Percentiles rank a stretch among this genome's conserved stretches.
Conservation (phyloP, 2,113 vertebrate genomes). For the Tragulus kanchil region DNA sequence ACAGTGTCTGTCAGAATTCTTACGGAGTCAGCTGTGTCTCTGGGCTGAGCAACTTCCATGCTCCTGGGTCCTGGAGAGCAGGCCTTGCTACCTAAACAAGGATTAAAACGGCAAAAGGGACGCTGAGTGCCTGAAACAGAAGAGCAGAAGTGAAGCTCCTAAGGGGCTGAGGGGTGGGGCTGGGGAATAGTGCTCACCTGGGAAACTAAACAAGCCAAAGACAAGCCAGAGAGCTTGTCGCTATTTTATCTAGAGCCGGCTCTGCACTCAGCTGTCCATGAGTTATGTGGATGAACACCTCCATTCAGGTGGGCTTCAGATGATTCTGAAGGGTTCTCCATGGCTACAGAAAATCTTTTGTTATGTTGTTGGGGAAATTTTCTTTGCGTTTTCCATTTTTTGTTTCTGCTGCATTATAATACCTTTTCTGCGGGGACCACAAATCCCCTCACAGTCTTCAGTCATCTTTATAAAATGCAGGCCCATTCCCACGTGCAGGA, state of each 20-base stretch:
- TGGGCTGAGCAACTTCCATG: not conserved
- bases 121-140: not conserved
- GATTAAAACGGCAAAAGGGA: not conserved
- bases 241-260: not conserved
- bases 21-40: not conserved
- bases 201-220: not conserved
- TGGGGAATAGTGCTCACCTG: not conserved
- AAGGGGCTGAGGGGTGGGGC: too few species aligned
- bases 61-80: not conserved
- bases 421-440: conserved; percentile 33
- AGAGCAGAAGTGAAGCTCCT: not conserved
- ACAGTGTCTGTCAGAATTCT: not conserved
- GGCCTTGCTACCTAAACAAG: not conserved
- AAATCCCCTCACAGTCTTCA: conserved; percentile 38
- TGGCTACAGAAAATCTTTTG: conserved; percentile 28
- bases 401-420: conserved; percentile 53
- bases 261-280: not conserved
- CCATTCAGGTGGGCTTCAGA: not conserved
- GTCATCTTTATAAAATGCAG: conserved; percentile 35
- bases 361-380: conserved; percentile 50
- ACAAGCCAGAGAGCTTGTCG: fast-evolving
- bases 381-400: conserved; percentile 70
- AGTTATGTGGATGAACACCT: not conserved
- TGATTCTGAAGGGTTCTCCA: not conserved
- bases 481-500: not conserved